Base-by-base conservation (phyloP, 2,888 invertebrate genomes). In the Ectemnius lituratus region DNA sequence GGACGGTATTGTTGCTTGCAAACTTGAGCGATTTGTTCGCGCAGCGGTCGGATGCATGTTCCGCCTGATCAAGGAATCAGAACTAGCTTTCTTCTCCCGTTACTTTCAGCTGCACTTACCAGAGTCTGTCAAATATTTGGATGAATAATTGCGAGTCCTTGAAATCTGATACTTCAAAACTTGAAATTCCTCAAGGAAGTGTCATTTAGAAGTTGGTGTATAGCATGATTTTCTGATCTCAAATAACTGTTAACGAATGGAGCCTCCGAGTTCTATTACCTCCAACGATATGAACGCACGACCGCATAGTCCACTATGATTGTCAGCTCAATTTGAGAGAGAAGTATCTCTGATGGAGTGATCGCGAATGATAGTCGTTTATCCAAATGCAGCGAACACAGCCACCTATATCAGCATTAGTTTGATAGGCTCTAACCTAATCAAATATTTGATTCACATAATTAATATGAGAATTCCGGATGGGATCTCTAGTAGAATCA, bases 11-110 rank as follows among this genome's bases (percentile, higher is more conserved):
- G 86, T 73, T 14, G 82, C 59, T 47, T 79, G 58, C 56, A 80
- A 74, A 14, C 75, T 74, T 52, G 80, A 61, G n/a, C 85, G 86
- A 78, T 77, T 86, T 65, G 85, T 81, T 81, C 85, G 86, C 62
- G 83, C 80, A 72, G 84, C 82, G 66, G 86, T 74, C 63, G 88
- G 85, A 83, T 87, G 87, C 88, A 88, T 88, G 87, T 82, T 89
- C 84, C 79, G 78, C 77, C 78, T 76, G 72, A 78, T 78, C 61
- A 64, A 49, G 49, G 68, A 60, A 70, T 80, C 78, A 69, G 68
- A 68, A 66, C 59, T 65, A 49, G 72, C 74, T 64, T 62, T 74
- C 59, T 60, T 56, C 59, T 57, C 65, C 65, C 68, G 57, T 49
- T 47, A 16, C 4, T 28, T 70, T 58, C 14, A n/a, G n/a, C 56